Base-by-base conservation (phyloP, 2,797 vertebrate species). In the Intellagama lesueurii region DNA sequence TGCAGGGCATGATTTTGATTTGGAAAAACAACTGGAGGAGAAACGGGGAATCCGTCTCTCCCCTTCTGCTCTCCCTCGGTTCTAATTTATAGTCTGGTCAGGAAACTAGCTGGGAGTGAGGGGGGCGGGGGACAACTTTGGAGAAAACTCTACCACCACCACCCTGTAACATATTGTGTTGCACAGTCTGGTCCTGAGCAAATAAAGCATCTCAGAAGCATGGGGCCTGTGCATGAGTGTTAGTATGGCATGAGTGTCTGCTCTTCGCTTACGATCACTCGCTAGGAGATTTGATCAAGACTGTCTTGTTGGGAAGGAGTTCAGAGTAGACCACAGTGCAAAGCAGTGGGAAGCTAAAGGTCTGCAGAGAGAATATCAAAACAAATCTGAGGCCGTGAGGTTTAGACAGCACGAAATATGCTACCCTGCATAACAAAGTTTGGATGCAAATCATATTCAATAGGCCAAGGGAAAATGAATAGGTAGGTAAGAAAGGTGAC, bases 371-470 rank as follows among this genome's bases (percentile, higher is more conserved):
- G 2, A 2, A 30, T 44, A 11, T 64, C 70, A 68, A 64, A 72
- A 3, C 35, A 5, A 35, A 30, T 19, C 14, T 56, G 12, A 56
- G 35, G 80, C 8, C 24, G 9, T 16, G 19, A 7, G 22, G 76
- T 49, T 35, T 79, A 9, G 68, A 56, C 44, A 64, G 40, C 32
- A 40, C 72, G 24, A 85, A 89, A 75, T 81, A 85, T 68, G 88
- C 69, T 26, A 4, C 32, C 28, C 8, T 81, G 88, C 52, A 49
- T 68, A 70, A 52, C 17, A 52, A 40, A 52, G 64, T 28, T 75
- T 86, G 70, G 83, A 89, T 69, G 40, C 32, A 79, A 89, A 76
- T 64, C 7, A 17, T 40, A 28, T 64, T 22, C 78, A 9, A 4
- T 1, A 17, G 60, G 77, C 52, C 77, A 76, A 76, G 76, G 40